Conservation (phyloP, 2,797 vertebrate species). For the Etheostoma perlongum region DNA sequence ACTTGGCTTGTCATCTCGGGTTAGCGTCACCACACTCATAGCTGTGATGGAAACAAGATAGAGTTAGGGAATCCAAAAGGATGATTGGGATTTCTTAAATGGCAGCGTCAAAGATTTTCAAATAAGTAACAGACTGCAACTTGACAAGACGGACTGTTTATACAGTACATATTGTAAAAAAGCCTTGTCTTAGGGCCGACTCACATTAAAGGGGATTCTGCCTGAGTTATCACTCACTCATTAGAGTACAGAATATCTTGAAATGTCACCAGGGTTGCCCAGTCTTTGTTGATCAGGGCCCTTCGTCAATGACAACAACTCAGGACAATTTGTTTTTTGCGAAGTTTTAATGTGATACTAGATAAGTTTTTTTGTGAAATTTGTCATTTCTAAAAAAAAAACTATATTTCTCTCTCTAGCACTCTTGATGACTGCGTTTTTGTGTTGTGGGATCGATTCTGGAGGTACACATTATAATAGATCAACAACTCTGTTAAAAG, state of each 20-base stretch:
- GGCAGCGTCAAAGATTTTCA: constrained; percentile 23
- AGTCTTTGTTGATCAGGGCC: background rate
- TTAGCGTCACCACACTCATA: constrained; percentile 15
- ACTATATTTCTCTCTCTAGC: no score
- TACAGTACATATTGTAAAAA: background rate
- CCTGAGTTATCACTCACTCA: background rate
- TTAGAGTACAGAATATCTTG: background rate
- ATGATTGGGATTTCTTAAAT: constrained; percentile 14
- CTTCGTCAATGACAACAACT: background rate
- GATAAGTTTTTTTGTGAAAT: no score
- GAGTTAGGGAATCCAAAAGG: constrained; percentile 2
- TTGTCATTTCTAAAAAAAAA: background rate
- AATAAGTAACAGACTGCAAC: constrained; percentile 16
- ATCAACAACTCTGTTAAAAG: background rate
- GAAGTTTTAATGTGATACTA: background rate
- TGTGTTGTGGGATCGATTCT: background rate
- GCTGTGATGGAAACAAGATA: constrained; percentile 7
- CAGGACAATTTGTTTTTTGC: background rate
- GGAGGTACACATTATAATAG: background rate
- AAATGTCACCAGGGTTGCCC: no score
- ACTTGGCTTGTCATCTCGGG: constrained; percentile 33
- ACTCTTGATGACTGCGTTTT: background rate
- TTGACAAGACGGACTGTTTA: constrained; percentile 18
- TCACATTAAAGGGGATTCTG: background rate
- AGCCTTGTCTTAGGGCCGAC: constrained; percentile 1